Evolutionary conservation across 1,140 invertebrate species (phyloP).

Genomic region (Coenobita brevimanus): DNA sequence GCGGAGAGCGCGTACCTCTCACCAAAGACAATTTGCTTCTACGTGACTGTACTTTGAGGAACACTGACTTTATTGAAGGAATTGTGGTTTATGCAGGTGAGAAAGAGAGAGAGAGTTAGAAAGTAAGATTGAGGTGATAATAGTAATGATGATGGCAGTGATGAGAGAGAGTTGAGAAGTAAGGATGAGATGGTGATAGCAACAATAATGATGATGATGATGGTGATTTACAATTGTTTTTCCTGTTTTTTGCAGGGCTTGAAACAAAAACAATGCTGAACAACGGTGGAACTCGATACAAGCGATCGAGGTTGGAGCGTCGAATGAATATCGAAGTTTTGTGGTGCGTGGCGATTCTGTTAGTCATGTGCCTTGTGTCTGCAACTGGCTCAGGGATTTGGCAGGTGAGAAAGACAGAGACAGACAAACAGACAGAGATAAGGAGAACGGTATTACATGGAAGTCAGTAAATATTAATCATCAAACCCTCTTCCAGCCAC

Average conservation of each 20-base stretch:
- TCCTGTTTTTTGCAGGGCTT: slow-evolving; percentile 80
- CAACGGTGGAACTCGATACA: slow-evolving; percentile 96
- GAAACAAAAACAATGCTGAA: slow-evolving; percentile 99
- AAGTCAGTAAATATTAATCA: too few relatives aligned
- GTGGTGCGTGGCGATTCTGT: slow-evolving; percentile 95
- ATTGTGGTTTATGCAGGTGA: slow-evolving; percentile 96
- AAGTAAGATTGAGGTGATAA: too few relatives aligned
- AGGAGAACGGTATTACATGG: too few relatives aligned
- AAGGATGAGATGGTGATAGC: background rate
- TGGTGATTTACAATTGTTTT: background rate
- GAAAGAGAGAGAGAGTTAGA: too few relatives aligned
- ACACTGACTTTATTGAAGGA: slow-evolving; percentile 94
- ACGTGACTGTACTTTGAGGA: slow-evolving; percentile 94
- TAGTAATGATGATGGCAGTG: too few relatives aligned
- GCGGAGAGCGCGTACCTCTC: slow-evolving; percentile 86
- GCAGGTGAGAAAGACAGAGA: slow-evolving; percentile 75
- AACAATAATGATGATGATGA: background rate
- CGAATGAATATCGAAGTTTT: slow-evolving; percentile 97
- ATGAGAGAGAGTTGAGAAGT: too few relatives aligned
- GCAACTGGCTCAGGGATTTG: slow-evolving; percentile 92
- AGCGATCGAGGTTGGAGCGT: slow-evolving; percentile 91
- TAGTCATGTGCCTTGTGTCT: slow-evolving; percentile 92
- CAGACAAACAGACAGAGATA: too few relatives aligned
- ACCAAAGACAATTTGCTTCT: slow-evolving; percentile 95
- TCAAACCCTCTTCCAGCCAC: too few relatives aligned